These are phyloP conservation scores for Eueremaeus valkanovi DNA, from an alignment of 2,888 invertebrate genomes.

Conservation along the genomic window DNA sequence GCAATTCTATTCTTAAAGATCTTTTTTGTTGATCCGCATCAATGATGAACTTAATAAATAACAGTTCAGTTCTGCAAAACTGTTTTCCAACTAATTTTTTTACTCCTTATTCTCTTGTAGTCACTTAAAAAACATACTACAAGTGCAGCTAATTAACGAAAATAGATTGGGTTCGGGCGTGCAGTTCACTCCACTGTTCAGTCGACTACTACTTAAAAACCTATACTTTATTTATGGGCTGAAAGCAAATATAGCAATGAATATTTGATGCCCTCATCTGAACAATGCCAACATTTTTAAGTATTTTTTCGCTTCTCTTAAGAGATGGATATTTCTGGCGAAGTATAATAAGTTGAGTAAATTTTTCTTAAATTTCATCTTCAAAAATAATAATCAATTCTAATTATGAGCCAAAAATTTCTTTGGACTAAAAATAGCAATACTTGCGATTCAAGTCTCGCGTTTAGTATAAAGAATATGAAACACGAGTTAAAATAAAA, in stretches of 20 bases:
- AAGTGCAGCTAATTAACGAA: not conserved
- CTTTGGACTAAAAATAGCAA: too few relatives aligned
- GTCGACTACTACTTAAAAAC: not conserved
- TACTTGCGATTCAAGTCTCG: too few relatives aligned
- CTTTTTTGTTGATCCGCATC: conserved; percentile 15
- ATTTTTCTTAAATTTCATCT: too few relatives aligned
- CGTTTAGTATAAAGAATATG: too few relatives aligned
- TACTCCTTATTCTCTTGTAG: not conserved
- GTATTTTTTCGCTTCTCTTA: too few relatives aligned
- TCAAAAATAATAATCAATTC: too few relatives aligned
- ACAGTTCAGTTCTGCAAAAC: not conserved
- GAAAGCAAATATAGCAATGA: not conserved
- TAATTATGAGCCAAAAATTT: too few relatives aligned
- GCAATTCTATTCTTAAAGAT: not conserved
- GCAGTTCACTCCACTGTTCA: too few relatives aligned
- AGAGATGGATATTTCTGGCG: too few relatives aligned
- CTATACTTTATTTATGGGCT: not conserved
- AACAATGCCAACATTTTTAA: too few relatives aligned
- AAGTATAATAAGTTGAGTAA: too few relatives aligned
- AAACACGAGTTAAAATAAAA: too few relatives aligned
- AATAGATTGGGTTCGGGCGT: not conserved
- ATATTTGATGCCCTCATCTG: not conserved
- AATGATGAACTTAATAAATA: not conserved
- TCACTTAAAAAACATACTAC: not conserved
- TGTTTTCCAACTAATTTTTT: not conserved